phyloP scores from a whole-genome alignment of 2,113 vertebrate genomes.

The Ceratotherium simum region DNA sequence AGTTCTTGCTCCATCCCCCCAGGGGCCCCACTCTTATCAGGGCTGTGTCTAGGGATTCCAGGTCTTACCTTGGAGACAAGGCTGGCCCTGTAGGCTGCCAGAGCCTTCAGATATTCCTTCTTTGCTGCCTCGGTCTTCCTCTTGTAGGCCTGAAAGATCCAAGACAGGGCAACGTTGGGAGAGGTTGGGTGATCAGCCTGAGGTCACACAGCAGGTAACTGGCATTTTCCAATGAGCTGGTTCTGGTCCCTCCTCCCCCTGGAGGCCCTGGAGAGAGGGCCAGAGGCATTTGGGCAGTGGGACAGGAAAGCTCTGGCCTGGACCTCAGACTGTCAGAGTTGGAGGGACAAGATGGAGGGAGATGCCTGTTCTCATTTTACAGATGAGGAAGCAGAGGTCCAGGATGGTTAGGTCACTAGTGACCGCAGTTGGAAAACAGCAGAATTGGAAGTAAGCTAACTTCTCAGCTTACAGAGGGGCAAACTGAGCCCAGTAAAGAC shows the following conservation, averaged over 20 bases:
- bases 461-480: background rate
- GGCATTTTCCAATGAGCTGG: background rate
- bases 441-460: background rate
- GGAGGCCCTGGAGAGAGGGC: background rate
- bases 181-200: background rate
- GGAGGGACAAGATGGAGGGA: background rate
- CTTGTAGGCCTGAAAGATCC: constrained; percentile 95
- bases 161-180: constrained; percentile 35
- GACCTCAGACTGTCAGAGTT: background rate
- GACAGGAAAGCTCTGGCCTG: background rate
- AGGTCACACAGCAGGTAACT: background rate
- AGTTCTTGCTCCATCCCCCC: background rate
- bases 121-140: constrained; percentile 99
- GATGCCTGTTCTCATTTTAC: background rate
- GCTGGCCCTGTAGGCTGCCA: constrained; percentile 98
- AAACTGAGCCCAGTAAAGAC: background rate
- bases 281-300: background rate
- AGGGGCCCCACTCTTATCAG: background rate
- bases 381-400: background rate
- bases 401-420: background rate
- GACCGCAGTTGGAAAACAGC: background rate
- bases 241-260: background rate
- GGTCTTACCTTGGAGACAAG: constrained; percentile 98
- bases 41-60: background rate
- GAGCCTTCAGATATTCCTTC: constrained; percentile 99